Evolutionary conservation across 2,888 invertebrate species (phyloP).

Genomic region (Acrocyrtus sp.): DNA sequence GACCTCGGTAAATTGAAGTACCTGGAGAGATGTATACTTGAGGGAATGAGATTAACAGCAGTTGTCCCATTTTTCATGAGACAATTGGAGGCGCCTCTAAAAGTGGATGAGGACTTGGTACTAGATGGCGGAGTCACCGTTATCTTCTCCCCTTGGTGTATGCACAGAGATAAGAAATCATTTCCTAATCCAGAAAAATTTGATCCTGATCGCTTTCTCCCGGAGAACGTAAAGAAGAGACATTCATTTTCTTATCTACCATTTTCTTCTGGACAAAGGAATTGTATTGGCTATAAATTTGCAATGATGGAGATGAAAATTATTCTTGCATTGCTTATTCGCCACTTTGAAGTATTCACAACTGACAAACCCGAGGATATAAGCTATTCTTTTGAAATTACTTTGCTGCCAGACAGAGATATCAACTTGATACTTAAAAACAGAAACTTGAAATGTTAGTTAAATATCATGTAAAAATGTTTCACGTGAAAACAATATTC

Average conservation of each 20-base stretch:
- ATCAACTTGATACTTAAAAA: constrained; percentile 2
- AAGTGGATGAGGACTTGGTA: constrained; percentile 5
- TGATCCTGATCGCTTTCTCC: no score
- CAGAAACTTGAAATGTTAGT: background rate
- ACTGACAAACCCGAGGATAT: background rate
- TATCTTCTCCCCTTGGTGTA: background rate
- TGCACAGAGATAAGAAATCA: constrained; percentile 1
- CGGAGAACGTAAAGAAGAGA: background rate
- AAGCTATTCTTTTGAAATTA: background rate
- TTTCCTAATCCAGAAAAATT: no score
- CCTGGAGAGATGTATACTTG: constrained; percentile 14
- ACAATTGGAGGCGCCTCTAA: constrained; percentile 4
- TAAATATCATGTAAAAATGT: no score
- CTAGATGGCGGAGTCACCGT: background rate
- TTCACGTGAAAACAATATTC: no score
- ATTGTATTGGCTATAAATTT: constrained; percentile 14
- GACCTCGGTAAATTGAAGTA: constrained; percentile 14
- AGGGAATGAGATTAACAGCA: constrained; percentile 7
- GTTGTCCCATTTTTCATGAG: background rate
- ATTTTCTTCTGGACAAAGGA: background rate
- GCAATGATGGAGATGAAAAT: constrained; percentile 20
- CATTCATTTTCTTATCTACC: background rate
- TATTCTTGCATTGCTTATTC: background rate
- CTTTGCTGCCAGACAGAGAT: background rate
- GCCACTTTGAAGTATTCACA: background rate